Base-by-base conservation (phyloP, 1,140 invertebrate species). In the Ceratosolen solmsi region DNA sequence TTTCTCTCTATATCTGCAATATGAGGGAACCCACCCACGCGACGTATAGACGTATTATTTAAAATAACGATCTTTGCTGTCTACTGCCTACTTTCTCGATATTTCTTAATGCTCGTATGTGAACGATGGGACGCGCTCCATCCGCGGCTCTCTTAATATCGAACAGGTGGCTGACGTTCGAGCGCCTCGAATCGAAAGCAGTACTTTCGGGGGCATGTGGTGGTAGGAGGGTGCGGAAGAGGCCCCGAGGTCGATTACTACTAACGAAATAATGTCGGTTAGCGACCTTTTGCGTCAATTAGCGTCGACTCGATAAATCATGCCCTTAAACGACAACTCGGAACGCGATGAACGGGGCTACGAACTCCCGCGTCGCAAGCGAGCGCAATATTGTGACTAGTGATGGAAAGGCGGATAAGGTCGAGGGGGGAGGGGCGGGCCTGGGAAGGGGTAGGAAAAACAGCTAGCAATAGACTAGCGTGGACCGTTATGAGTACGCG, bases 401-500 rank as follows among this genome's bases (percentile, higher is more conserved):
- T 5, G 9, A 4, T 17, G 17, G n/a, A 5, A 8, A 79, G 81
- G 72, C 79, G 73, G 65, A 56, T 51, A 68, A 46, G 76, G 68
- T 70, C 17, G 30, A 76, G 38, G 71, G 25, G 36, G 36, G 38
- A 36, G 27, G 2, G 15, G n/a, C 20, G 2, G 51, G 22, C 25
- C n/a, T 56, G 30, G 27, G 15, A 27, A 25, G 30, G 0, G n/a
- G 41, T n/a, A 46, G 25, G 20, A 3, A 63, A 58, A 15, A 22
- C 2, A 8, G 63, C 63, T 38, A 38, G 30, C 25, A 36, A 33
- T n/a, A 22, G 63, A n/a, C 20, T 54, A 41, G 60, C 65, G 63
- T 70, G 60, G 25, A 56, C 33, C 51, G 60, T 68, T 65, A 51
- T 25, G 36, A 74, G 74, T 83, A 82, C 84, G 86, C 89, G 90